Evolutionary conservation across 2,888 invertebrate genomes (phyloP).

Genomic region (Drosophila nr. perissopoda): DNA sequence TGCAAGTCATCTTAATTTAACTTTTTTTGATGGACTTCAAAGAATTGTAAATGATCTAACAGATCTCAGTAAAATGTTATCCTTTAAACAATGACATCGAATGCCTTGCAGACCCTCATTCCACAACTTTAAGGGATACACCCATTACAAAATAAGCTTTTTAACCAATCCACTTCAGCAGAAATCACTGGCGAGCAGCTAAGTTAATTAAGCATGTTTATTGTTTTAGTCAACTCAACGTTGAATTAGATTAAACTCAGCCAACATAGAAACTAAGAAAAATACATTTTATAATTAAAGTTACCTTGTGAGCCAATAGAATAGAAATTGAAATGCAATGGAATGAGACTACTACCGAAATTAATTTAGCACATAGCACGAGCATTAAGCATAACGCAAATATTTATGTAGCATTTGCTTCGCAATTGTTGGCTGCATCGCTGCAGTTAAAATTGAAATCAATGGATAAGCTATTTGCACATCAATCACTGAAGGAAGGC

Average conservation of each 20-base stretch:
- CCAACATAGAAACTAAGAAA: not conserved
- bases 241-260: not conserved
- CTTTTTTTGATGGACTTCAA: not conserved
- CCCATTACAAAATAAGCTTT: not conserved
- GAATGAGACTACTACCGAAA: not conserved
- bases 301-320: too few relatives aligned
- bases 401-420: constrained; percentile 8
- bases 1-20: not conserved
- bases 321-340: not conserved
- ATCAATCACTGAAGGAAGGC: constrained; percentile 21
- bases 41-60: not conserved
- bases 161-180: constrained; percentile 4
- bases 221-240: not conserved
- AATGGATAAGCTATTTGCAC: constrained; percentile 40
- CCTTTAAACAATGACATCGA: not conserved
- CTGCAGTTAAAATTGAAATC: constrained; percentile 46
- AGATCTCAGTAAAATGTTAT: not conserved
- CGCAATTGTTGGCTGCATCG: constrained; percentile 19
- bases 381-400: not conserved
- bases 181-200: not conserved
- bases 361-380: not conserved
- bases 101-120: not conserved
- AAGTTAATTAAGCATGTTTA: constrained; percentile 14
- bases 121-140: too few relatives aligned
- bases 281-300: not conserved